phyloP scores from a whole-genome alignment of 2,797 vertebrate genomes.

The Sorex maritimensis region DNA sequence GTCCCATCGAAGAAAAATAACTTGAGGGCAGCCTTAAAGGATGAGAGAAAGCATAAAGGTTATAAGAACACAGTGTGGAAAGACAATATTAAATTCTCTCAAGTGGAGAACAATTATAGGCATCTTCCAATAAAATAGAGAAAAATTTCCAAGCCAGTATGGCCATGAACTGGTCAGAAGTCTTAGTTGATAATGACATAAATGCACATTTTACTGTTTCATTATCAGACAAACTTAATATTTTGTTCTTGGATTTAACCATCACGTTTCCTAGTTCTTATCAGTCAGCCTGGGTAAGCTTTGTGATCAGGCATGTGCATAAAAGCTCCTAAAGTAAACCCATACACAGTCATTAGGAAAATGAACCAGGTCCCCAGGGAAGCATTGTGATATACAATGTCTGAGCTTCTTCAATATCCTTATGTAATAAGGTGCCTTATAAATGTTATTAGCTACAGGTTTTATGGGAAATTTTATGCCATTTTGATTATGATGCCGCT shows the following conservation, averaged over 20 bases:
- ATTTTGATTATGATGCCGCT: constrained; percentile 84
- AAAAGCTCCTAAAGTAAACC: constrained; percentile 78
- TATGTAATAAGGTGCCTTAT: constrained; percentile 72
- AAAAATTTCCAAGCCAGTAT: neutral
- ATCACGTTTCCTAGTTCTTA: constrained; percentile 21
- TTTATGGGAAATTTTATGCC: constrained; percentile 85
- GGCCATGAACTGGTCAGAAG: neutral
- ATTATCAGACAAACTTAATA: neutral
- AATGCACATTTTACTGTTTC: neutral
- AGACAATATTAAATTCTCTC: neutral
- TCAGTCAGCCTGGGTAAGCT: constrained; percentile 49
- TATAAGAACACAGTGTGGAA: neutral
- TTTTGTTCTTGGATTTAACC: neutral
- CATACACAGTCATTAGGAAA: constrained; percentile 82
- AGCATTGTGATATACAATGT: constrained; percentile 82
- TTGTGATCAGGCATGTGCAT: constrained; percentile 67
- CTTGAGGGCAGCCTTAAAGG: neutral
- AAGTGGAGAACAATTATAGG: neutral
- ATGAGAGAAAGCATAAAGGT: neutral
- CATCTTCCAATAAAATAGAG: neutral
- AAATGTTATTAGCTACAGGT: constrained; percentile 80
- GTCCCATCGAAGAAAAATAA: neutral
- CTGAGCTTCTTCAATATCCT: constrained; percentile 79
- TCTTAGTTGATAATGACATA: neutral
- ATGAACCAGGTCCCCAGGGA: constrained; percentile 79